Evolutionary conservation across 2,113 vertebrate genomes (phyloP).

Genomic region (Elanoides forficatus): DNA sequence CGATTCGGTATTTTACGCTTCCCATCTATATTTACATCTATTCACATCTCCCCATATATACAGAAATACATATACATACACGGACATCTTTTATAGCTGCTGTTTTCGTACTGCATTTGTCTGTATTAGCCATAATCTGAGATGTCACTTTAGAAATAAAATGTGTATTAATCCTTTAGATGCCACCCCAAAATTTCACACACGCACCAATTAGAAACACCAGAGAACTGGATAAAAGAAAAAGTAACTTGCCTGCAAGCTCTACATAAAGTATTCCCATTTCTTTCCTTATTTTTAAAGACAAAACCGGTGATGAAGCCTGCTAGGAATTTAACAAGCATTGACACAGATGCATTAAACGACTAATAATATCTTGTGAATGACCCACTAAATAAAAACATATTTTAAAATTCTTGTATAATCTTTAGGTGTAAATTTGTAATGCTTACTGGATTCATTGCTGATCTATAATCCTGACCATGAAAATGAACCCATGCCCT

Average conservation of each 20-base stretch:
- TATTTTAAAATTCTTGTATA: background rate
- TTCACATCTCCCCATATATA: accelerated
- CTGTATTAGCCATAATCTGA: background rate
- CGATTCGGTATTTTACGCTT: background rate
- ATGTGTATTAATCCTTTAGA: background rate
- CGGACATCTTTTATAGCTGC: background rate
- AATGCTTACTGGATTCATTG: background rate
- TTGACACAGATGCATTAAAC: background rate
- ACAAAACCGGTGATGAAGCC: background rate
- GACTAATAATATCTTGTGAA: background rate
- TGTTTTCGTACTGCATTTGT: background rate
- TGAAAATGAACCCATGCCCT: background rate
- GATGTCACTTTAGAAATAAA: background rate
- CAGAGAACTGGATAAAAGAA: background rate
- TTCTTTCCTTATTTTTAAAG: background rate
- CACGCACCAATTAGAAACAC: accelerated
- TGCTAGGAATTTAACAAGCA: background rate
- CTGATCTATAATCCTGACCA: background rate
- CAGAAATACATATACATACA: accelerated
- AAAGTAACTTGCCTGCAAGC: background rate
- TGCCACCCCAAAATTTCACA: background rate
- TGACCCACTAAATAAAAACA: background rate
- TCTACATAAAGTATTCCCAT: background rate
- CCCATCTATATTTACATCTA: background rate
- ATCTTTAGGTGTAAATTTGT: background rate